Percentiles rank a stretch among this genome's conserved stretches.
phyloP scores from a whole-genome alignment of 2,113 vertebrate genomes.

The Pleuronectes platessa region DNA sequence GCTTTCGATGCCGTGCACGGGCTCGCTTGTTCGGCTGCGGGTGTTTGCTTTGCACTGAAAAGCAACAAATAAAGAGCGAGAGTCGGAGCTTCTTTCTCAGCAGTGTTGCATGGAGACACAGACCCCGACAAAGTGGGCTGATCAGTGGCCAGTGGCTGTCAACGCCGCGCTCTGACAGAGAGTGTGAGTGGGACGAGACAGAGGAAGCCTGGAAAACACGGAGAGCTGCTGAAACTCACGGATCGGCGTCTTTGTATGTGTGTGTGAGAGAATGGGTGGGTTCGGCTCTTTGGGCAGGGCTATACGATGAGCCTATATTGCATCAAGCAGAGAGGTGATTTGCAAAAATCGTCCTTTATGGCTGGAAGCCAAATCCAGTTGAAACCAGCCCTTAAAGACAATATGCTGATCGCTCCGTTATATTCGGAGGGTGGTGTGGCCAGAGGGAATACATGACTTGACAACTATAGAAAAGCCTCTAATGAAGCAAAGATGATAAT shows the following conservation, averaged over 20 bases:
- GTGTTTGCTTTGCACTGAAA: constrained; percentile 26
- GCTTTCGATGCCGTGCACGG: constrained; percentile 39
- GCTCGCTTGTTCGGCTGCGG: background rate
- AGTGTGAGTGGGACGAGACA: constrained; percentile 77
- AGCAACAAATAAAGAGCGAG: constrained; percentile 30
- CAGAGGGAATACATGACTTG: background rate
- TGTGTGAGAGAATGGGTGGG: constrained; percentile 36
- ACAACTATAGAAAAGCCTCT: background rate
- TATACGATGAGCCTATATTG: constrained; percentile 24
- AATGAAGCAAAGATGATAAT: background rate
- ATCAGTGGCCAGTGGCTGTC: constrained; percentile 75
- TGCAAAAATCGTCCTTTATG: constrained; percentile 30
- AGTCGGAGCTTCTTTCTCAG: constrained; percentile 59
- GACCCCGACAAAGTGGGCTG: constrained; percentile 75
- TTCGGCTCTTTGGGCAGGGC: constrained; percentile 36
- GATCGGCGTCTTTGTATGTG: constrained; percentile 26
- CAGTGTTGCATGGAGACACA: constrained; percentile 67
- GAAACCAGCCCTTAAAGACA: background rate
- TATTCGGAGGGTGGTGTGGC: background rate
- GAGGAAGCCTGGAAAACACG: constrained; percentile 76
- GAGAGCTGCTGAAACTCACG: constrained; percentile 44
- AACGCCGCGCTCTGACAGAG: constrained; percentile 76
- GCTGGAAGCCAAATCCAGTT: constrained; percentile 22
- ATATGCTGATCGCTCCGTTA: constrained; percentile 17
- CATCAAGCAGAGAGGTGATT: constrained; percentile 39